phyloP scores from a whole-genome alignment of 1,140 invertebrate species.

The Drosophila mojavensis region DNA sequence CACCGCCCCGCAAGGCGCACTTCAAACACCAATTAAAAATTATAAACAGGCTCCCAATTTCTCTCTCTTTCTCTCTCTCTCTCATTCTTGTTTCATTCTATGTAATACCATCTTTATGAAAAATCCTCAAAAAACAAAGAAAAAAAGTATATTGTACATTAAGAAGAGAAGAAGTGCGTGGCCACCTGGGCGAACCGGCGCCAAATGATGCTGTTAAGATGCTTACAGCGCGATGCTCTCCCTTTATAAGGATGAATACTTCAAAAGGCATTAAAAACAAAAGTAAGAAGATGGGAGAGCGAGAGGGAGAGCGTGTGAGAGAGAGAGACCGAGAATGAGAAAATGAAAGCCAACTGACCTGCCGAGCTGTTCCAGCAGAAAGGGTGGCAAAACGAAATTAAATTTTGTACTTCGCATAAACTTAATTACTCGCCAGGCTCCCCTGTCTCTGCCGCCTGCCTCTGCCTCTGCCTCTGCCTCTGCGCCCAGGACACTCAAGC shows the following conservation, averaged over 20 bases:
- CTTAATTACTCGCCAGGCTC: conserved; percentile 75
- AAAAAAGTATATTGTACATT: conserved; percentile 64
- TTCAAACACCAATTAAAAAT: conserved; percentile 82
- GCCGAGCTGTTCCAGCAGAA: conserved; percentile 40
- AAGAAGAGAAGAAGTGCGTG: conserved; percentile 54
- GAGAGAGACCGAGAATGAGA: conserved; percentile 23
- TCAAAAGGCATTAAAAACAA: conserved; percentile 79
- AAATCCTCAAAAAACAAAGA: conserved; percentile 11
- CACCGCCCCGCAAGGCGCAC: conserved; percentile 41
- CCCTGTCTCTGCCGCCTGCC: background rate
- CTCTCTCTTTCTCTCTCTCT: conserved; percentile 13
- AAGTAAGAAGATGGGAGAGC: conserved; percentile 24
- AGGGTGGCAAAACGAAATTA: conserved; percentile 79
- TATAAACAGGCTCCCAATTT: conserved; percentile 54
- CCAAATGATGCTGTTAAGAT: conserved; percentile 81
- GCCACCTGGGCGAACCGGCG: conserved; percentile 67
- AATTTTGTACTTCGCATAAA: conserved; percentile 83
- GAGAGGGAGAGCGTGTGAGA: background rate
- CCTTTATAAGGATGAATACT: conserved; percentile 53
- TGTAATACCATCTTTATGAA: conserved; percentile 68
- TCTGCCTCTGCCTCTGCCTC: background rate
- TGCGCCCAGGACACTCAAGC: conserved; percentile 14
- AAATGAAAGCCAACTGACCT: conserved; percentile 72
- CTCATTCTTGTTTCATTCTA: background rate
- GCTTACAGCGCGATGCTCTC: conserved; percentile 51